Percentiles rank a stretch among this genome's conserved stretches.
Conservation (phyloP, 2,113 vertebrate genomes). For the Pteruthius melanotis region DNA sequence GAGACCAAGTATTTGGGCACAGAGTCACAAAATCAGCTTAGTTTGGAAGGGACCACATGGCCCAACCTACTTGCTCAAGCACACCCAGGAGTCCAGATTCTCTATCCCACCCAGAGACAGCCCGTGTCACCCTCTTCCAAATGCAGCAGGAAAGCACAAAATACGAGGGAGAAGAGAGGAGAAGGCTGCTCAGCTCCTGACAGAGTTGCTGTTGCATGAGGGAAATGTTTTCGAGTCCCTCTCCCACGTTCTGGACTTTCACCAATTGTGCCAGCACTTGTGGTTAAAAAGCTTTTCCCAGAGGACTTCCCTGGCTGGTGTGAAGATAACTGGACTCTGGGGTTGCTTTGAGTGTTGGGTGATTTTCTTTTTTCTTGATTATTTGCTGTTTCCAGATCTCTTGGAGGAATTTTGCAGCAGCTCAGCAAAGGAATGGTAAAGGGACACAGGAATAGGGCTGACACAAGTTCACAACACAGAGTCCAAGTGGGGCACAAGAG, state of each 20-base stretch:
- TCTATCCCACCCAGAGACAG: background rate
- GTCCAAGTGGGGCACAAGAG: background rate
- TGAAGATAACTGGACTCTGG: background rate
- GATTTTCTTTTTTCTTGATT: background rate
- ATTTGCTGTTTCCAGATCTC: background rate
- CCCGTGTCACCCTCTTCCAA: background rate
- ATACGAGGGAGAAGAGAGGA: background rate
- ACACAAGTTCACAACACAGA: background rate
- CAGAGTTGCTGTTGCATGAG: background rate
- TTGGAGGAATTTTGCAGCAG: background rate
- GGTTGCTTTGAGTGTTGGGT: background rate
- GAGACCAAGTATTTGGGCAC: background rate
- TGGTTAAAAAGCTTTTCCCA: background rate
- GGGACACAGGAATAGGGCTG: background rate
- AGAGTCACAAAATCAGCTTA: background rate
- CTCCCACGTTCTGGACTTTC: rapidly evolving
- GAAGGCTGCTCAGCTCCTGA: background rate
- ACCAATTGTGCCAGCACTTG: background rate
- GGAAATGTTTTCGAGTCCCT: background rate
- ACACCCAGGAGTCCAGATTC: background rate
- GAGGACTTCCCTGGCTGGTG: background rate
- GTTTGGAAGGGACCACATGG: background rate
- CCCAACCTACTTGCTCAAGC: background rate
- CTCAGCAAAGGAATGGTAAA: background rate
- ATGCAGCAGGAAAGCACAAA: background rate